Base-by-base conservation (phyloP, 2,113 vertebrate genomes). In the Panthera uncia region DNA sequence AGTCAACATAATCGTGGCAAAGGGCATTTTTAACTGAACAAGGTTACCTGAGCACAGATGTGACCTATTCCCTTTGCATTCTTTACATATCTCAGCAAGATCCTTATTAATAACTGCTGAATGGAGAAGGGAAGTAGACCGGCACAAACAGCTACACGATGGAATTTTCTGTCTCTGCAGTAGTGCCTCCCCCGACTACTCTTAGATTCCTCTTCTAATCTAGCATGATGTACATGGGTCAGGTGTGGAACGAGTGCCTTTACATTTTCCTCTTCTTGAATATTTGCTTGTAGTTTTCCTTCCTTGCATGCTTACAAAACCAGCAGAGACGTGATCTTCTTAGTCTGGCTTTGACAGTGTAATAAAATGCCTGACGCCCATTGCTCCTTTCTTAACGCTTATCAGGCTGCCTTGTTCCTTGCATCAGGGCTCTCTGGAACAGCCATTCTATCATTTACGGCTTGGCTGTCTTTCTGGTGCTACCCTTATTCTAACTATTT, bases 251-350 rank as follows among this genome's bases (percentile, higher is more conserved):
- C 84, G 38, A 80, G 31, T 55, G 27, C 74, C 89, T 93, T 81
- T 55, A 65, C 29, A 71, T 91, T 95, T 98, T 93, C 52, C 92
- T 93, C 66, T 91, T 69, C 11, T 79, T 76, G 73, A 87, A 36
- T 91, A 80, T 94, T 86, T 96, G 82, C 78, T 89, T 92, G 27
- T 66, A 21, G 50, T 88, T 97, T 63, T 92, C 48, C 36, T 83
- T 73, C 74, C 41, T 82, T 52, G 57, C 16, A 27, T 69, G 45
- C 61, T 89, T 80, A 82, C 31, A 80, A 90, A 96, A 65, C 38
- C 68, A 69, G 38, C 69, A 83, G 78, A 79, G 48, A 45, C 52
- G 4, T 36, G 52, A 21, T 91, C 89, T 85, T 92, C 63, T 36
- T 6, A 50, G n/a, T 50, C 48, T 57, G 74, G 41, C 89, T 94